These are phyloP conservation scores for Periophthalmus magnuspinnatus DNA, from an alignment of 2,797 vertebrate species.

Conservation along the genomic window DNA sequence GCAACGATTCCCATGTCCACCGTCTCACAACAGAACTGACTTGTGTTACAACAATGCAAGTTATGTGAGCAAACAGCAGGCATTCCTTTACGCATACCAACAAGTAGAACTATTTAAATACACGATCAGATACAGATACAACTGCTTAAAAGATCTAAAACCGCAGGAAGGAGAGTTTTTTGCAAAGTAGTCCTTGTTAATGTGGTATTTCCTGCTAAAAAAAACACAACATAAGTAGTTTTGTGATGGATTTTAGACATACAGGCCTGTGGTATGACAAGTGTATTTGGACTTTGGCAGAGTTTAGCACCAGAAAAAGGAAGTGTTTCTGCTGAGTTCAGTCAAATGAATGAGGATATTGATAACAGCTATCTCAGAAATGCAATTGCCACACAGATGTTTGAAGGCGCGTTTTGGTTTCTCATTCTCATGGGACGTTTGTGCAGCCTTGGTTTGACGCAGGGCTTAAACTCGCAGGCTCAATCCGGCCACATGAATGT, in stretches of 20 bases:
- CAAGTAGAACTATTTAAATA: background rate
- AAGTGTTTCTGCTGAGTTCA: constrained; percentile 39
- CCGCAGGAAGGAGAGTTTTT: too few relatives aligned
- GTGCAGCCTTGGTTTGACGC: constrained; percentile 24
- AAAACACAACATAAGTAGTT: background rate
- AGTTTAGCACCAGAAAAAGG: constrained; percentile 50
- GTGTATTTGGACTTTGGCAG: constrained; percentile 5
- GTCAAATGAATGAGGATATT: constrained; percentile 42
- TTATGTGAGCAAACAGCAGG: background rate
- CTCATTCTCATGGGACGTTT: constrained; percentile 7
- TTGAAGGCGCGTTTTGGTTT: background rate
- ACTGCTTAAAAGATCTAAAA: too few relatives aligned
- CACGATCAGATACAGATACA: background rate
- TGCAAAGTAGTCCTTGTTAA: too few relatives aligned
- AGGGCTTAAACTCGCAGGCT: constrained; percentile 36
- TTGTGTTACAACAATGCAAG: background rate
- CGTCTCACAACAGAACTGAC: constrained; percentile 15
- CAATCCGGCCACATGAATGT: constrained; percentile 74
- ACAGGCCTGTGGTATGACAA: background rate
- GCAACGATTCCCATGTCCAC: constrained; percentile 46
- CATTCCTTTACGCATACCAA: background rate
- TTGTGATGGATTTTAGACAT: background rate
- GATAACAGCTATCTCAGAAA: constrained; percentile 4
- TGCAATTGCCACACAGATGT: background rate
- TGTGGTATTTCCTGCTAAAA: background rate